Evolutionary conservation across 2,113 vertebrate genomes (phyloP).

Genomic region (Protomyctophum bolini): DNA sequence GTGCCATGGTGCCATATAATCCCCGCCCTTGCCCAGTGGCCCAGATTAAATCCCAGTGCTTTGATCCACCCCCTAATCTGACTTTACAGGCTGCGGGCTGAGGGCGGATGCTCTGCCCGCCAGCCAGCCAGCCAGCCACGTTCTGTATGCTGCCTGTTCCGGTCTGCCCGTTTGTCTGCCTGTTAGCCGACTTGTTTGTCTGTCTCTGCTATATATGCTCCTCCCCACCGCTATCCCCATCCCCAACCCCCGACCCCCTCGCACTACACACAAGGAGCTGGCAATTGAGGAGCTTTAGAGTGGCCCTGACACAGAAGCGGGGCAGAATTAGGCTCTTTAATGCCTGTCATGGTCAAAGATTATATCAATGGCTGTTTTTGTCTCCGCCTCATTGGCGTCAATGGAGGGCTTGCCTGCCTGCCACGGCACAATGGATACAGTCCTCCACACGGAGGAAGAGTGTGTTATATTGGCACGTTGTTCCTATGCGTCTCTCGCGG

Average conservation of each 20-base stretch:
- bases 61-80: constrained; percentile 83
- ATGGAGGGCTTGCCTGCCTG: constrained; percentile 50
- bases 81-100: constrained; percentile 79
- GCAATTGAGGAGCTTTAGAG: constrained; percentile 77
- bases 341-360: constrained; percentile 76
- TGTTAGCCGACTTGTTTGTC: constrained; percentile 4
- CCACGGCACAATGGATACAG: constrained; percentile 53
- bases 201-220: constrained; percentile 7
- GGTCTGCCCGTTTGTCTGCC: constrained; percentile 63
- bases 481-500: constrained; percentile 30
- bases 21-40: constrained; percentile 78
- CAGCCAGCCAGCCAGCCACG: constrained; percentile 67
- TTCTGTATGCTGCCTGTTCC: constrained; percentile 63
- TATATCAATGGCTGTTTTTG: constrained; percentile 74
- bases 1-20: constrained; percentile 74
- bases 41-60: constrained; percentile 80
- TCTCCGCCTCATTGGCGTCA: constrained; percentile 62
- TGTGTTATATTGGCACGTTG: constrained; percentile 9
- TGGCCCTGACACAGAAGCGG: constrained; percentile 71
- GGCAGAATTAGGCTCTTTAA: constrained; percentile 76
- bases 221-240: background rate
- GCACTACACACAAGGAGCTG: constrained; percentile 63
- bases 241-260: constrained; percentile 26
- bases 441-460: constrained; percentile 56
- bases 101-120: constrained; percentile 70